phyloP scores from a whole-genome alignment of 1,140 invertebrate species.

The Caenorhabditis tropicalis region DNA sequence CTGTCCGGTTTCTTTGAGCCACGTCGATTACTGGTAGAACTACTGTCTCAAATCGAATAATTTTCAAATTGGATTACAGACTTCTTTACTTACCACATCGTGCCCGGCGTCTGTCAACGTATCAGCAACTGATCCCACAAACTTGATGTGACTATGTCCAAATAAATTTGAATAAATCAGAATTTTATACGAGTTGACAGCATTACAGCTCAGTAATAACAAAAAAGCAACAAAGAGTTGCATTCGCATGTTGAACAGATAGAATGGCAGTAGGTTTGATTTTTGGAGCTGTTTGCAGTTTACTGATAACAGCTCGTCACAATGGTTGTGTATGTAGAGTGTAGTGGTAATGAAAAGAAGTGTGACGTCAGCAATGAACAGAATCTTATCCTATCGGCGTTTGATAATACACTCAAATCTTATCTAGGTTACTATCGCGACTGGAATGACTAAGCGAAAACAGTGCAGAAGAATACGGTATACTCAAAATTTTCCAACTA shows the following conservation, averaged over 20 bases:
- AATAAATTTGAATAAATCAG: conserved; percentile 28
- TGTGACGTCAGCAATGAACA: not conserved
- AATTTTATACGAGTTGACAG: not conserved
- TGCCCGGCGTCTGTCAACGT: conserved; percentile 15
- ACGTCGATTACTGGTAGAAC: not conserved
- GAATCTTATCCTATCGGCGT: not conserved
- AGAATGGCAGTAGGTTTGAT: not conserved
- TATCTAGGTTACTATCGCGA: too few species aligned
- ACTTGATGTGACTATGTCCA: conserved; percentile 25
- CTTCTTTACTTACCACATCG: conserved; percentile 25
- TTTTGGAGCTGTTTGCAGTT: not conserved
- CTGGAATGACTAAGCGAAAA: too few species aligned
- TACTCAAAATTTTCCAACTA: too few species aligned
- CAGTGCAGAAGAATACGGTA: too few species aligned
- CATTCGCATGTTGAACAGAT: conserved; percentile 6
- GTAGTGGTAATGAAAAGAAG: not conserved
- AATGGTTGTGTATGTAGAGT: not conserved
- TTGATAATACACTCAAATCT: too few species aligned
- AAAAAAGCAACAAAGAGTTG: not conserved
- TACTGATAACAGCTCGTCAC: not conserved
- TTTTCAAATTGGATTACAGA: not conserved
- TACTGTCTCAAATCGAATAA: not conserved
- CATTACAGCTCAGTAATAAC: not conserved
- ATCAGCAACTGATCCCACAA: conserved; percentile 12
- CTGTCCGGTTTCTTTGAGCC: not conserved